Percentiles rank a stretch among this genome's conserved stretches.
phyloP scores from a whole-genome alignment of 2,113 vertebrate genomes.

The Poeciliopsis prolifica region DNA sequence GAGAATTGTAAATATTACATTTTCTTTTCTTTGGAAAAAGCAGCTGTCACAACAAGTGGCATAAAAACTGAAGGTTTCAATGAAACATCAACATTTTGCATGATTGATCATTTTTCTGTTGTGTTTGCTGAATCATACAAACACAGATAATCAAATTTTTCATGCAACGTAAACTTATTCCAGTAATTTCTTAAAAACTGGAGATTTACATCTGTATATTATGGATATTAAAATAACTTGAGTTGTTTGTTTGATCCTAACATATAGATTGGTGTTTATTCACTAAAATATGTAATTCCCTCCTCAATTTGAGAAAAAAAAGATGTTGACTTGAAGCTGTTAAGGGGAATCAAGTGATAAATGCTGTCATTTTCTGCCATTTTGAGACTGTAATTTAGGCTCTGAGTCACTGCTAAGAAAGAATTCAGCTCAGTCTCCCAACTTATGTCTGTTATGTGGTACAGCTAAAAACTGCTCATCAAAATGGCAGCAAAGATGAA shows the following conservation, averaged over 20 bases:
- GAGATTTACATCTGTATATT: no score
- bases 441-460: neutral
- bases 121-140: neutral
- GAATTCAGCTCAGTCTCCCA: neutral
- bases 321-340: neutral
- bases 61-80: neutral
- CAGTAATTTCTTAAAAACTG: neutral
- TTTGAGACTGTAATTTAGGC: neutral
- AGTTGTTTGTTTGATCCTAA: neutral
- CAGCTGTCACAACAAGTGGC: neutral
- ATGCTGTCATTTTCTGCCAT: constrained; percentile 11
- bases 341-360: constrained; percentile 7
- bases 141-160: neutral
- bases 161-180: neutral
- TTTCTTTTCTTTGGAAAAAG: neutral
- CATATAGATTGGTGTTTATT: neutral
- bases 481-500: neutral
- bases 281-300: neutral
- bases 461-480: neutral
- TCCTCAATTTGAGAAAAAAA: neutral
- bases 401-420: neutral
- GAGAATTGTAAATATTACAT: neutral
- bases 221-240: no score
- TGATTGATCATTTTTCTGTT: neutral
- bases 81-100: neutral